Evolutionary conservation across 2,113 vertebrate species (phyloP), one percentile per base, ranked within the genome.

Genomic region (Lycocorax pyrrhopterus): DNA sequence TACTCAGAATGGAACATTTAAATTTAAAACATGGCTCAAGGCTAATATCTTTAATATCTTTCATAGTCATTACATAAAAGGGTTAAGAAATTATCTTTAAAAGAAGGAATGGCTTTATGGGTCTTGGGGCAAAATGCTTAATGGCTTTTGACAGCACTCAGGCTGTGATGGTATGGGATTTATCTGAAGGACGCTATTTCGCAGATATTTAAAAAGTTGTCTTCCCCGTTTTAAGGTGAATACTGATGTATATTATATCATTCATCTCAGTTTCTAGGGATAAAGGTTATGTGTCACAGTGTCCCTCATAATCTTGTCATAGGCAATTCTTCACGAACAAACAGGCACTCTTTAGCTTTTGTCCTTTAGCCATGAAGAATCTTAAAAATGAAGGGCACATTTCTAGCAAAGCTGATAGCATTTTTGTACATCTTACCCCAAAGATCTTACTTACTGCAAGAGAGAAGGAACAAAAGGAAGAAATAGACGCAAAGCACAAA

Each of bases 221-320:
- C 78, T 89, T 90, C 33, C 26, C 41, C n/a, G 10, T 88, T 95
- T 94, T 81, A 83, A 78, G 20, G 29, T 85, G 68, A 73, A 92
- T 39, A 47, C 39, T 73, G 82, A 87, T 2, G 2, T n/a, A 46
- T 43, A 80, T 77, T 94, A 17, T 92, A 52, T 73, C 46, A 35
- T 88, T 96, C 32, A 62, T 85, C 68, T 93, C 64, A 59, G 52
- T 79, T 73, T 58, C 52, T 49, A 55, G 73, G 43, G 64, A 59
- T 84, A 90, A 76, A 86, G 56, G 78, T 94, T 92, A 81, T 2
- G 1, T 80, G 66, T 84, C 79, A 74, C 62, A 75, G 5, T 84
- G 82, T 87, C 91, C 78, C n/a, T 96, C 82, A 77, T 76, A 84
- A 76, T 93, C 79, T 60, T 88, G 67, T 75, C 52, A 25, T 43